Base-by-base conservation (phyloP, 2,797 vertebrate genomes). In the Coregonus ussuriensis region DNA sequence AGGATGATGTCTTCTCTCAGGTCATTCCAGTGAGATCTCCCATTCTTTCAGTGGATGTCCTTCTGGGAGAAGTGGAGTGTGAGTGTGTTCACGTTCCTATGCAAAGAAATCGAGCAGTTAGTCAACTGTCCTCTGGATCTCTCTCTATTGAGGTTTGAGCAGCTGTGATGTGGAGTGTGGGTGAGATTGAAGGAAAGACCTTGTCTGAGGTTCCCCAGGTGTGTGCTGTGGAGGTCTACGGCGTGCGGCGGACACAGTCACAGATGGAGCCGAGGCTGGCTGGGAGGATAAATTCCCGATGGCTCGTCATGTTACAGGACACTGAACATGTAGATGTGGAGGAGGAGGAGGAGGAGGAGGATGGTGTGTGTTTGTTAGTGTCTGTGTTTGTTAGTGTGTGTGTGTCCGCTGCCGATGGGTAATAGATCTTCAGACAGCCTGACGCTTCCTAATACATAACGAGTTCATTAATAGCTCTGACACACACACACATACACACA, bases 401-500 rank as follows among this genome's bases (percentile, higher is more conserved):
- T 1, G 6, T 37, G 72, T 21, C 9, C 11, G 6, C 33, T 51
- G 77, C 74, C 84, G 92, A 88, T 87, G 80, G 7, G 88, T 89
- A 84, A 18, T 59, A 59, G 18, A 18, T 59, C 18, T 88, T 87
- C 78, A 92, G 93, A 93, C 87, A 92, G 86, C 79, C 88, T 91
- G 89, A 91, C 0, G 87, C 83, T 91, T 69, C 86, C n/a, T 91
- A 78, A 79, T 92, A 90, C 89, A 94, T 92, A 94, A 94, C 91
- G 87, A 88, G 89, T 75, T 86, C 84, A 84, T 89, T 95, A 94
- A 95, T 95, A 93, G 88, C 91, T 87, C 84, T 93, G 92, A 92
- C 89, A 91, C 93, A 88, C 91, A 85, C 6, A 37, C 37, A 37
- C 37, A 37, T 6, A 37, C 37, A 90, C 89, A 83, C 82, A 84